A percentile compares a stretch with the other conserved stretches of the same genome.
These are phyloP conservation scores for Ammospiza caudacuta DNA, from an alignment of 2,113 vertebrate genomes.

Conservation along the genomic window DNA sequence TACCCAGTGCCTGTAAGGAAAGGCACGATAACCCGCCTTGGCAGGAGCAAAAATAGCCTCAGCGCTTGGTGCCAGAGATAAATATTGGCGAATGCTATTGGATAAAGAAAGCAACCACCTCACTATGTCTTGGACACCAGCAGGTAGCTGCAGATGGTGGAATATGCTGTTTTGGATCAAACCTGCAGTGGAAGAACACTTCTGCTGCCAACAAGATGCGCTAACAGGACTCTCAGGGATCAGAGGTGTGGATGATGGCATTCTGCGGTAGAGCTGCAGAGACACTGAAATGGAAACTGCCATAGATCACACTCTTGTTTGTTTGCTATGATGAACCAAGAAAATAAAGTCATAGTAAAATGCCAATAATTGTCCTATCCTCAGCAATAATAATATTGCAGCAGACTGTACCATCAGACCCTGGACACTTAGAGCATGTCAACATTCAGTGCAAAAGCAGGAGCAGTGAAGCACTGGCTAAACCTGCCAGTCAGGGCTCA, in stretches of 20 bases:
- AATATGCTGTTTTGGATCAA: constrained; percentile 55
- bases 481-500: background rate
- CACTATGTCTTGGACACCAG: constrained; percentile 51
- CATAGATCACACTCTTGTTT: constrained; percentile 5
- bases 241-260: constrained; percentile 63
- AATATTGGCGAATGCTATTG: constrained; percentile 22
- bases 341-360: background rate
- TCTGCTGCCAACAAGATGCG: constrained; percentile 63
- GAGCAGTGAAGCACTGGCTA: background rate
- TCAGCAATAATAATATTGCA: background rate
- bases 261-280: constrained; percentile 37
- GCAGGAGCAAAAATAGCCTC: constrained; percentile 55
- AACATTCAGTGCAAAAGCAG: background rate
- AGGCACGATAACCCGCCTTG: background rate
- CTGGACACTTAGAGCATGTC: background rate
- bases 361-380: background rate
- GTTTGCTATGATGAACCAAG: background rate
- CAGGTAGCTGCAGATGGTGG: constrained; percentile 65
- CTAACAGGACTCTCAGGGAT: constrained; percentile 66
- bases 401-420: background rate
- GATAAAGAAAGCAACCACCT: constrained; percentile 47
- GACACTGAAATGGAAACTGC: background rate
- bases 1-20: background rate
- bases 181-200: constrained; percentile 55
- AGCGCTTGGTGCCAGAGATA: background rate